A percentile compares a stretch with the other conserved stretches of the same genome.
phyloP scores from a whole-genome alignment of 2,888 invertebrate species.

The Erpobdella octoculata region DNA sequence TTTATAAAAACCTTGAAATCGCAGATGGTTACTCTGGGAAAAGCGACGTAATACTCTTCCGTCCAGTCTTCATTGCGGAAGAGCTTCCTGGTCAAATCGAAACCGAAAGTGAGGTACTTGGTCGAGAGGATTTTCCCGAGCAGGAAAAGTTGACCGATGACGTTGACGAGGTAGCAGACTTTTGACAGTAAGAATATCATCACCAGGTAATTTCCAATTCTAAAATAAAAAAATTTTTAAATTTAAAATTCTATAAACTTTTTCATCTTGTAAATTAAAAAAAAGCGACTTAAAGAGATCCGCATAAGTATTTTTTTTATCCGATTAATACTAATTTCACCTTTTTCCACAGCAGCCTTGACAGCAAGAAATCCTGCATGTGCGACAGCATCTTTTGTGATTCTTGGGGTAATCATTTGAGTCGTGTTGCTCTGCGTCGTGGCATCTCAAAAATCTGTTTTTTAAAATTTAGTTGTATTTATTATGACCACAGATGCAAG shows the following conservation, averaged over 20 bases:
- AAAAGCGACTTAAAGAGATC: too few relatives aligned
- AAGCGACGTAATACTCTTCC: slow-evolving; percentile 34
- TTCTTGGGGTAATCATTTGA: too few relatives aligned
- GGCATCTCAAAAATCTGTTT: too few relatives aligned
- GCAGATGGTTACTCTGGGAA: slow-evolving; percentile 37
- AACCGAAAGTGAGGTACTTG: slow-evolving; percentile 32
- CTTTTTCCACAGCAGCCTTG: background rate
- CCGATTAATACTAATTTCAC: background rate
- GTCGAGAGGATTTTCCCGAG: slow-evolving; percentile 32
- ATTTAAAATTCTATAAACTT: background rate
- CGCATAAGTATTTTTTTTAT: too few relatives aligned
- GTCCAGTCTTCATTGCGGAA: slow-evolving; percentile 33
- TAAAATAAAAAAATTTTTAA: too few relatives aligned
- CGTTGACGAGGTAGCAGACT: slow-evolving; percentile 34
- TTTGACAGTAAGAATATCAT: slow-evolving; percentile 34
- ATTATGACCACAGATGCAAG: too few relatives aligned
- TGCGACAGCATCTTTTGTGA: background rate
- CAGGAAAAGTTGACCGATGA: slow-evolving; percentile 33
- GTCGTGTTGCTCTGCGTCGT: too few relatives aligned
- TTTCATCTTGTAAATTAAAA: too few relatives aligned
- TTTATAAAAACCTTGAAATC: slow-evolving; percentile 31
- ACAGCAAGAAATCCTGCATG: too few relatives aligned
- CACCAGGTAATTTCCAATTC: slow-evolving; percentile 36
- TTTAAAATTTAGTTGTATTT: too few relatives aligned
- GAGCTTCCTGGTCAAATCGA: slow-evolving; percentile 27